These are phyloP conservation scores for Scaptodrosophila latifasciaeformis DNA, from an alignment of 2,888 invertebrate species.

Conservation along the genomic window DNA sequence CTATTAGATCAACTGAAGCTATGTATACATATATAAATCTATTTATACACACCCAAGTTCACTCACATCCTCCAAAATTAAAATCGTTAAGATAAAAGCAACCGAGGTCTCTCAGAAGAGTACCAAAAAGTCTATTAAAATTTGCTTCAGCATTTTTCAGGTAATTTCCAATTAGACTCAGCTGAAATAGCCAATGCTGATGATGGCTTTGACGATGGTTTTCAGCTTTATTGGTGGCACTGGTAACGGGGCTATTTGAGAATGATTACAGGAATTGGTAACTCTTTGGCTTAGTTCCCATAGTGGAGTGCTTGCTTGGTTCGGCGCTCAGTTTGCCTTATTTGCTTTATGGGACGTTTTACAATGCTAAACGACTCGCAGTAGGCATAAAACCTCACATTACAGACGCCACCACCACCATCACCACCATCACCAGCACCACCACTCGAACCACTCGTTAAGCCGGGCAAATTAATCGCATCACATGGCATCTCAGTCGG, in stretches of 20 bases:
- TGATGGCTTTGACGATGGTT: not conserved
- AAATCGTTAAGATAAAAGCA: no score
- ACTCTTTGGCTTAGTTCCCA: conserved; percentile 45
- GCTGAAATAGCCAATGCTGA: not conserved
- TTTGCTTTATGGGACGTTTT: conserved; percentile 58
- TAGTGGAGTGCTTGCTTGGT: conserved; percentile 30
- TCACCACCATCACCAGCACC: no score
- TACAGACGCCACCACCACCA: conserved; percentile 35
- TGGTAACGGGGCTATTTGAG: not conserved
- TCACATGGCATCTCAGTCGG: conserved; percentile 33
- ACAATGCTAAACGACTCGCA: conserved; percentile 56
- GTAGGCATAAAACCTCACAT: conserved; percentile 53
- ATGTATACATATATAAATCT: no score
- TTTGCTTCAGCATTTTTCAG: no score
- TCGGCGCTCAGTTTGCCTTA: conserved; percentile 22
- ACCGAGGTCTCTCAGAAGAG: no score
- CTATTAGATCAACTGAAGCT: no score
- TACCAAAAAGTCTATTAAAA: no score
- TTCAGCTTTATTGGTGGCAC: conserved; percentile 18
- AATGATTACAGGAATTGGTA: conserved; percentile 20
- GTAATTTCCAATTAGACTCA: no score
- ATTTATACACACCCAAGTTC: no score
- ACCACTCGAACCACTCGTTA: conserved; percentile 55
- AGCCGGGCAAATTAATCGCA: conserved; percentile 58
- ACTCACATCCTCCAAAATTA: no score